These are phyloP conservation scores for Odontomachus brunneus DNA, from an alignment of 1,140 invertebrate genomes.

Conservation along the genomic window DNA sequence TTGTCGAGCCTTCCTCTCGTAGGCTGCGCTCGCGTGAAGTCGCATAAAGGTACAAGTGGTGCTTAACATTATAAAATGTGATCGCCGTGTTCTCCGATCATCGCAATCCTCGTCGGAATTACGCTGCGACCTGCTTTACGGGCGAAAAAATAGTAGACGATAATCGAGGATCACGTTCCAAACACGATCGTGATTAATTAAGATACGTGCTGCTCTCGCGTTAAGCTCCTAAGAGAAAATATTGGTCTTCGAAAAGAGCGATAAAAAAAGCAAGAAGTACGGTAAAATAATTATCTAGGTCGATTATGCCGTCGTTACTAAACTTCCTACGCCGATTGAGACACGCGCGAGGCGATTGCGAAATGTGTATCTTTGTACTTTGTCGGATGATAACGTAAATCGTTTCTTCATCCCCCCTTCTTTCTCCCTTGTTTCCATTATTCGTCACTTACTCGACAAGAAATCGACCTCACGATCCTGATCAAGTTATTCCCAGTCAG, in stretches of 20 bases:
- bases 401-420: background rate
- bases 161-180: conserved; percentile 29
- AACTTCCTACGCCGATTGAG: conserved; percentile 16
- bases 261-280: background rate
- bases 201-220: conserved; percentile 5
- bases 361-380: conserved; percentile 52
- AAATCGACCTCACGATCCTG: no score
- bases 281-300: background rate
- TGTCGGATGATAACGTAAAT: conserved; percentile 37
- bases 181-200: conserved; percentile 26
- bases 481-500: no score
- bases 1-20: conserved; percentile 5
- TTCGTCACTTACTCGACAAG: background rate
- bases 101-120: background rate
- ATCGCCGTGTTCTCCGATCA: conserved; percentile 33
- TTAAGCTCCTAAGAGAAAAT: background rate
- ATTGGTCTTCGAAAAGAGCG: background rate
- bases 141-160: background rate
- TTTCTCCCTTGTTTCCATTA: background rate
- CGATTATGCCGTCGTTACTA: background rate
- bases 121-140: background rate
- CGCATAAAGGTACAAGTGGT: conserved; percentile 60
- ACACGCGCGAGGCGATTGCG: conserved; percentile 11
- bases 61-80: conserved; percentile 42
- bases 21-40: conserved; percentile 42